phyloP scores from a whole-genome alignment of 2,797 vertebrate species.

The Labroides dimidiatus region DNA sequence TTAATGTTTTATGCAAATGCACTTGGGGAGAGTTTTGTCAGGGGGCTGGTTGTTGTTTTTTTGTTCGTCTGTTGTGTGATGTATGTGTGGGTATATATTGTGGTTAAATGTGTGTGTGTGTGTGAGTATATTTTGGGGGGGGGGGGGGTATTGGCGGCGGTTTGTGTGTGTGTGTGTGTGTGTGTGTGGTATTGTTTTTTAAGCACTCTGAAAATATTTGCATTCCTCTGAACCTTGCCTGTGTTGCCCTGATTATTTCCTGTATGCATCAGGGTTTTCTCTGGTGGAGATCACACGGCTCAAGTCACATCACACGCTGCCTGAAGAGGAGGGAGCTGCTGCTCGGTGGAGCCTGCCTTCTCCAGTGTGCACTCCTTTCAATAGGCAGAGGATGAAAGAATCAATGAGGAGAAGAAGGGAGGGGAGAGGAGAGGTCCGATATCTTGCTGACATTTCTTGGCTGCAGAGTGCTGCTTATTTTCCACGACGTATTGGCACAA shows the following conservation, averaged over 20 bases:
- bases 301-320: conserved; percentile 76
- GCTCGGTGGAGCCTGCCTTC: conserved; percentile 54
- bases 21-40: conserved; percentile 83
- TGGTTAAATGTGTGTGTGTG: conserved; percentile 62
- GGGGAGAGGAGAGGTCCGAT: conserved; percentile 29
- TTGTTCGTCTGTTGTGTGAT: conserved; percentile 69
- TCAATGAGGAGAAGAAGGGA: conserved; percentile 39
- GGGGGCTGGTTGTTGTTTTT: conserved; percentile 67
- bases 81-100: conserved; percentile 63
- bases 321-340: conserved; percentile 68
- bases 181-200: conserved; percentile 79
- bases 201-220: conserved; percentile 83
- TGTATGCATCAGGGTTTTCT: conserved; percentile 81
- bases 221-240: conserved; percentile 83
- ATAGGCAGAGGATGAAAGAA: conserved; percentile 45
- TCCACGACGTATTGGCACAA: conserved; percentile 45
- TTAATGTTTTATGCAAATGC: conserved; percentile 90
- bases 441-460: conserved; percentile 28
- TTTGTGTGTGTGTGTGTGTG: conserved; percentile 32
- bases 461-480: conserved; percentile 40
- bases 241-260: conserved; percentile 85
- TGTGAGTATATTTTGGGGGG: conserved; percentile 24
- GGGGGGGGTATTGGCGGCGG: conserved; percentile 17
- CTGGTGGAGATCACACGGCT: conserved; percentile 78
- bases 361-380: conserved; percentile 41